Conservation (phyloP, 1,140 invertebrate genomes). For the Lepidotrigona ventralis region DNA sequence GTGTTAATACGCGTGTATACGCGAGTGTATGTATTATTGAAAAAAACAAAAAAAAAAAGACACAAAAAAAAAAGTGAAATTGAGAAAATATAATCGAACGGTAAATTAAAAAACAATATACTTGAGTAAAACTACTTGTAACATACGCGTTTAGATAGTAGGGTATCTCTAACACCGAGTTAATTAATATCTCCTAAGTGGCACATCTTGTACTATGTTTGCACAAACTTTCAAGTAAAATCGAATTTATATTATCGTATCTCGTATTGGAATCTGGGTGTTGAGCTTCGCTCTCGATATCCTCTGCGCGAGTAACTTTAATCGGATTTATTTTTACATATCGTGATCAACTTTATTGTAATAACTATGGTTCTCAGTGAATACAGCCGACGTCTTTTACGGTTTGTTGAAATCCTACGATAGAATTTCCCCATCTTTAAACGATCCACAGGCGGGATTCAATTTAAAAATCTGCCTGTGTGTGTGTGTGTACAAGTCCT, state of each 20-base stretch:
- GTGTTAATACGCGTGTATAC: neutral
- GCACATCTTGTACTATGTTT: slow-evolving; percentile 29
- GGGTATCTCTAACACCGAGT: neutral
- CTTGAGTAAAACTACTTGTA: neutral
- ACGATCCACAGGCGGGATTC: neutral
- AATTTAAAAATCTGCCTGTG: neutral
- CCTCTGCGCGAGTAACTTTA: neutral
- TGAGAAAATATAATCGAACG: neutral
- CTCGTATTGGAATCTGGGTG: slow-evolving; percentile 3
- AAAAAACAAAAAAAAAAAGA: neutral
- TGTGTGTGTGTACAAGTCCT: no score
- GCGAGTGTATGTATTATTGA: neutral
- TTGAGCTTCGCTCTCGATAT: slow-evolving; percentile 37
- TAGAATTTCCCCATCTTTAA: neutral
- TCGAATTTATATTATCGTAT: slow-evolving; percentile 54
- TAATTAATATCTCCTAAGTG: neutral
- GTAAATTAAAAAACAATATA: neutral
- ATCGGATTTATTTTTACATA: slow-evolving; percentile 1
- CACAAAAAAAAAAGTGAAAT: neutral
- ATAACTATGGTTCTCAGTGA: slow-evolving; percentile 21
- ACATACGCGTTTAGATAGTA: neutral
- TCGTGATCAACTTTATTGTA: neutral
- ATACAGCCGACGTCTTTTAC: slow-evolving; percentile 10
- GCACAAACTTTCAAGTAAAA: slow-evolving; percentile 45
- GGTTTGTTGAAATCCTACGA: neutral